Base-by-base conservation (phyloP, 1,140 invertebrate species). In the Atopsyche davidsoni region DNA sequence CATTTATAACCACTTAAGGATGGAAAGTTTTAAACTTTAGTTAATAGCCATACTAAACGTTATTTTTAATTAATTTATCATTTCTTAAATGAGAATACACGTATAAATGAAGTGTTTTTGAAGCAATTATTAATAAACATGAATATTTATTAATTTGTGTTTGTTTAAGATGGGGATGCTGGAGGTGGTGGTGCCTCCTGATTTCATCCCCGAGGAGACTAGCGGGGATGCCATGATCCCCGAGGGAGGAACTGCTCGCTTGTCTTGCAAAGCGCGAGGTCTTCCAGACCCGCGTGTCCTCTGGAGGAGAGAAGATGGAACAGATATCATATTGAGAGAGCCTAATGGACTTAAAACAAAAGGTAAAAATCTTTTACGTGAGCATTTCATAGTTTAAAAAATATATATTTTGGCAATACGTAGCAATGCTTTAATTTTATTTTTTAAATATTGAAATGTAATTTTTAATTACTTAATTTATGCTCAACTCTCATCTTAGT, bases 291-390 rank as follows among this genome's bases (percentile, higher is more conserved):
- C 92, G 1, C 81, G 81, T 58, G 82, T 96, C 35, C 83, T 81
- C 47, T 97, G 92, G 92, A 77, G 85, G 40, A 71, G 89, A 45
- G 89, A 92, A 73, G 88, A 92, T 67, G 83, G 83, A 38, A 76
- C 76, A 52, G 82, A 89, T 58, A 88, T 95, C 55, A 78, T 87
- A 18, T 78, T 91, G 31, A 83, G 82, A 62, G 78, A 83, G 58
- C 57, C 64, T 53, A 73, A 66, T 58, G 79, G 75, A 51, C 68
- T 70, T 31, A 85, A 84, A 70, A 78, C 73, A 36, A 75, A 79
- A 69, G 77, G 82, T 83, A 62, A 64, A 51, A 7, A 28, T n/a
- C 24, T n/a, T n/a, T n/a, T n/a, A n/a, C n/a, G n/a, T n/a, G n/a
- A n/a, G n/a, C n/a, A n/a, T n/a, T n/a, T n/a, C n/a, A n/a, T n/a